Conservation (phyloP, 2,797 vertebrate genomes). For the Syndactyla subalaris region DNA sequence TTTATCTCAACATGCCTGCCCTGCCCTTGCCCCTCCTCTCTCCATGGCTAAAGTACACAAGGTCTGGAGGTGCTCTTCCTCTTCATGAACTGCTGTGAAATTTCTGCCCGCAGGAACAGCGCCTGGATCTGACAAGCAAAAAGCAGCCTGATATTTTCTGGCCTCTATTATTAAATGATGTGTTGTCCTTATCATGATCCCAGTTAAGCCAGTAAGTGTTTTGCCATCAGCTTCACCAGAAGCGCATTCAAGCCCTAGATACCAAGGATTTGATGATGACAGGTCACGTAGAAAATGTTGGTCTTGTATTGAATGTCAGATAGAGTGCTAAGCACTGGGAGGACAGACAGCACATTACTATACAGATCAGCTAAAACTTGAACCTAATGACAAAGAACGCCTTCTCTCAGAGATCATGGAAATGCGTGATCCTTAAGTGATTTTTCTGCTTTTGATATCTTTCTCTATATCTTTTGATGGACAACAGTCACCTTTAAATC, state of each 20-base stretch:
- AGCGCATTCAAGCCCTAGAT: not conserved
- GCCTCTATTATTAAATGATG: not conserved
- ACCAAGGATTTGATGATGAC: not conserved
- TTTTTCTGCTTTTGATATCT: not conserved
- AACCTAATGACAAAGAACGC: not conserved
- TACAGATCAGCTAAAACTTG: not conserved
- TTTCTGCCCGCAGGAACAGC: not conserved
- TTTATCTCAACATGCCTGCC: not conserved
- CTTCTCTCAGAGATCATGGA: not conserved
- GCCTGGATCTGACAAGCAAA: not conserved
- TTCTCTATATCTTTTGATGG: not conserved
- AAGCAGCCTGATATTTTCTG: not conserved
- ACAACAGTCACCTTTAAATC: not conserved
- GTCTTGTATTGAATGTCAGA: not conserved
- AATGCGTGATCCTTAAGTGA: not conserved
- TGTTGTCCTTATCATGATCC: not conserved
- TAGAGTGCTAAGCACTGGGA: not conserved
- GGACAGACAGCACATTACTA: not conserved
- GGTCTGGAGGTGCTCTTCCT: not conserved
- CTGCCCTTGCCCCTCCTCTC: not conserved
- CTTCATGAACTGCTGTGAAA: not conserved
- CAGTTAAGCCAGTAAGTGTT: constrained; percentile 14
- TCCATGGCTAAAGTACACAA: accelerated
- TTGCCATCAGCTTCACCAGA: constrained; percentile 10
- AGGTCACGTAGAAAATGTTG: not conserved